Conservation (phyloP, 2,113 vertebrate species). For the Myotis yumanensis region DNA sequence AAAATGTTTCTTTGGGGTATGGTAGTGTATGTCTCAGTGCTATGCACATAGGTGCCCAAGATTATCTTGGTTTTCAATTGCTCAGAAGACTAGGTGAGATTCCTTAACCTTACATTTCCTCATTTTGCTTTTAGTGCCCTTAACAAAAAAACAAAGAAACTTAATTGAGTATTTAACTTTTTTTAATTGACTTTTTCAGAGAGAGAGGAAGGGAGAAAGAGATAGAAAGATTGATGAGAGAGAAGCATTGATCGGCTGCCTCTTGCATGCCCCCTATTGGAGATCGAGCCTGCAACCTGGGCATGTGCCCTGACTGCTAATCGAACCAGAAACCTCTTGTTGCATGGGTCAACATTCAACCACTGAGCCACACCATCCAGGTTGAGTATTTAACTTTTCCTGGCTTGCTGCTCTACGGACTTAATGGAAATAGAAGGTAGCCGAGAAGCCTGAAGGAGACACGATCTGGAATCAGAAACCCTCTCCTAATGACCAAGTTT, state of each 20-base stretch:
- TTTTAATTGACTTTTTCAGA: no score
- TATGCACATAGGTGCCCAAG: not conserved
- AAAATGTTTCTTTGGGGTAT: not conserved
- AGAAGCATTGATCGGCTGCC: no score
- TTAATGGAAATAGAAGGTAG: not conserved
- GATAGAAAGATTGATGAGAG: no score
- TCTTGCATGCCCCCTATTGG: no score
- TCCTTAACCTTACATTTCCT: not conserved
- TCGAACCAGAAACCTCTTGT: no score
- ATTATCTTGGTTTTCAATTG: not conserved
- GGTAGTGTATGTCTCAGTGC: accelerated
- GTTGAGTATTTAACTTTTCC: no score
- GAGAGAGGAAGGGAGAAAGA: no score
- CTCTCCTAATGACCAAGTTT: not conserved
- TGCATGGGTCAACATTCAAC: no score
- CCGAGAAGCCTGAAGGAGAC: not conserved
- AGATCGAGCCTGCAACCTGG: no score
- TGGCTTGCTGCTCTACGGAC: not conserved
- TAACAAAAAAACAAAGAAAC: not conserved
- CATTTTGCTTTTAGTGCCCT: not conserved
- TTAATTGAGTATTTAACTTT: not conserved
- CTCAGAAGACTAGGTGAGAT: not conserved
- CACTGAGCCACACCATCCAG: no score
- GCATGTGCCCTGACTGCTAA: no score
- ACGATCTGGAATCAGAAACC: not conserved